Conservation (phyloP, 2,797 vertebrate species). For the Monodelphis domestica region DNA sequence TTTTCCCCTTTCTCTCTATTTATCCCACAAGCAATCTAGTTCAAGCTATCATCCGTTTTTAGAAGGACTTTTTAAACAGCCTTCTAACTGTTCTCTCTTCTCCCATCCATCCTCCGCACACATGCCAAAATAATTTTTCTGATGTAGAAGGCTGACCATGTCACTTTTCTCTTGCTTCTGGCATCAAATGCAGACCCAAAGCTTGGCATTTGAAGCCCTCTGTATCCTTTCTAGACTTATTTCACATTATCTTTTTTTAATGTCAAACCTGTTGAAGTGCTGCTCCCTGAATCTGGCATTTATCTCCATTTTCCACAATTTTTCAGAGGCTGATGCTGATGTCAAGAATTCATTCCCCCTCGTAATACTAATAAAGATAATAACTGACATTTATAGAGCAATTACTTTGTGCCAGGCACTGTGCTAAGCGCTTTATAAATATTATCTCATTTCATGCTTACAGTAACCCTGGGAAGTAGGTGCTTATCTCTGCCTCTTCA, state of each 20-base stretch:
- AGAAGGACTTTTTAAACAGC: neutral
- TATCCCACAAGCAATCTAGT: neutral
- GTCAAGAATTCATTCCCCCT: neutral
- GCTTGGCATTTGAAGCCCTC: neutral
- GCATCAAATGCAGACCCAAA: neutral
- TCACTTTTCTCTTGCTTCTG: neutral
- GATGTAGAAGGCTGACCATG: neutral
- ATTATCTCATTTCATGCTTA: neutral
- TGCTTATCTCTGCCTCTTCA: neutral
- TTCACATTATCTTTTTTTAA: neutral
- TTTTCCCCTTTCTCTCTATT: neutral
- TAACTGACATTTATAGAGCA: neutral
- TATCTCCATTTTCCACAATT: neutral
- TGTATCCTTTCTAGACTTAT: neutral
- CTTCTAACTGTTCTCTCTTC: neutral
- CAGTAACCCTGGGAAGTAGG: neutral
- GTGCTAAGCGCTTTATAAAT: too few relatives aligned
- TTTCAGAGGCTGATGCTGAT: neutral
- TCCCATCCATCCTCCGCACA: neutral
- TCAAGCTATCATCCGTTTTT: neutral
- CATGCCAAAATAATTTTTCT: neutral
- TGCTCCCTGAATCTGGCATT: neutral
- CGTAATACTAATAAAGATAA: neutral
- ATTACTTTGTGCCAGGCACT: neutral
- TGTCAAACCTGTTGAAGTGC: neutral